Percentiles rank a stretch among this genome's conserved stretches.
These are phyloP conservation scores for Leptopilina syphax DNA, from an alignment of 2,888 invertebrate genomes.

Conservation along the genomic window DNA sequence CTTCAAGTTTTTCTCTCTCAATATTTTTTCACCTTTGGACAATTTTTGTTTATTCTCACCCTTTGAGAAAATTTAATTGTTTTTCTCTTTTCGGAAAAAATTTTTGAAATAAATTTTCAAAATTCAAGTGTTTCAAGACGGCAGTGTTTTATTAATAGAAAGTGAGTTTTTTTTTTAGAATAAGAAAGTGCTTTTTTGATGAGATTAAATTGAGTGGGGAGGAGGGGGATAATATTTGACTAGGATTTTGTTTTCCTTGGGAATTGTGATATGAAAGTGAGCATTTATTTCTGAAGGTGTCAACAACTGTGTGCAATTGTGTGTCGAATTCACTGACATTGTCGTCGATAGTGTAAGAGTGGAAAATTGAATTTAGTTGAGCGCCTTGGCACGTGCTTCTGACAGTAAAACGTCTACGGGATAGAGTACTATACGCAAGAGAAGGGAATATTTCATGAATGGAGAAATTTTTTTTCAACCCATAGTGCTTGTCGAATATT, in stretches of 20 bases:
- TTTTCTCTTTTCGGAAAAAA: too few relatives aligned
- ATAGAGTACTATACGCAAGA: slow-evolving; percentile 29
- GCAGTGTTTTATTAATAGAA: too few relatives aligned
- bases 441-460: slow-evolving; percentile 16
- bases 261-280: slow-evolving; percentile 7
- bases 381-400: slow-evolving; percentile 34
- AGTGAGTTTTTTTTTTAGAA: too few relatives aligned
- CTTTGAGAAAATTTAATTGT: too few relatives aligned
- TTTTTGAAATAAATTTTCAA: too few relatives aligned
- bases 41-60: too few relatives aligned
- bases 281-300: slow-evolving; percentile 24
- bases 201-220: background rate
- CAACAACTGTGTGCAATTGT: slow-evolving; percentile 28
- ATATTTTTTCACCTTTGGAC: too few relatives aligned
- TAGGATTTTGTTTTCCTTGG: background rate
- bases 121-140: too few relatives aligned
- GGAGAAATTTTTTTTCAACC: slow-evolving; percentile 11
- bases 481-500: background rate
- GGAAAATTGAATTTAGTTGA: slow-evolving; percentile 36
- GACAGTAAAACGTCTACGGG: slow-evolving; percentile 27
- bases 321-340: slow-evolving; percentile 22
- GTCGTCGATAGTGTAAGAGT: slow-evolving; percentile 20
- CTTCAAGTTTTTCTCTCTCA: too few relatives aligned
- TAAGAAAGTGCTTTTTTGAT: too few relatives aligned
- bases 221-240: background rate